Percentiles rank a stretch among this genome's conserved stretches.
phyloP scores from a whole-genome alignment of 2,113 vertebrate genomes.

The Scatophagus argus region DNA sequence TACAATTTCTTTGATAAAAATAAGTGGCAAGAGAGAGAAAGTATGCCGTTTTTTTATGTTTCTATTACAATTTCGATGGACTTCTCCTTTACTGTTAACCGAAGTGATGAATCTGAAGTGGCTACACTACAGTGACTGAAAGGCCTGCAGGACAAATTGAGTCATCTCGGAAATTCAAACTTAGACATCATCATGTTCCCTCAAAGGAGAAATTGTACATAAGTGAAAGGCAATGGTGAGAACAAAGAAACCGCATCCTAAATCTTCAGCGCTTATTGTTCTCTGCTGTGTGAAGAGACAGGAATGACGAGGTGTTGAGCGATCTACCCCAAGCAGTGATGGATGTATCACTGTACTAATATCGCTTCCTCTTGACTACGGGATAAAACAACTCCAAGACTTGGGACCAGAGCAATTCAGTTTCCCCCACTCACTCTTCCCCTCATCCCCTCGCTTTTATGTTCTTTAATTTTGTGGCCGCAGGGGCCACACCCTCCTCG shows the following conservation, averaged over 20 bases:
- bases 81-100: background rate
- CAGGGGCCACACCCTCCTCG: constrained; percentile 73
- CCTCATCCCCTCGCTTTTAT: constrained; percentile 70
- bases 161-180: constrained; percentile 34
- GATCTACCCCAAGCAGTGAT: constrained; percentile 21
- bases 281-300: constrained; percentile 31
- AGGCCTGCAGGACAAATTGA: constrained; percentile 37
- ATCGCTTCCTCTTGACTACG: constrained; percentile 59
- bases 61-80: background rate
- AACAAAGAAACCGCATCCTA: constrained; percentile 49
- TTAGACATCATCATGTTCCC: constrained; percentile 30
- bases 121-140: constrained; percentile 15
- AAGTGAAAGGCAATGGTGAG: constrained; percentile 27
- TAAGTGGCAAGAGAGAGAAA: background rate
- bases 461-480: constrained; percentile 83
- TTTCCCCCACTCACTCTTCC: constrained; percentile 66
- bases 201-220: constrained; percentile 24
- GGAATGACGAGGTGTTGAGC: background rate
- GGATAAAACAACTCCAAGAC: constrained; percentile 61
- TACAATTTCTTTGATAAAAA: background rate
- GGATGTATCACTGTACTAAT: constrained; percentile 29
- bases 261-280: constrained; percentile 39
- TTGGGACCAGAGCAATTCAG: constrained; percentile 60
- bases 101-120: constrained; percentile 9
- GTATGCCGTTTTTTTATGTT: background rate